Percentiles rank a stretch among this genome's conserved stretches.
Evolutionary conservation across 2,113 vertebrate genomes (phyloP).

Genomic region (Choloepus hoffmanni): DNA sequence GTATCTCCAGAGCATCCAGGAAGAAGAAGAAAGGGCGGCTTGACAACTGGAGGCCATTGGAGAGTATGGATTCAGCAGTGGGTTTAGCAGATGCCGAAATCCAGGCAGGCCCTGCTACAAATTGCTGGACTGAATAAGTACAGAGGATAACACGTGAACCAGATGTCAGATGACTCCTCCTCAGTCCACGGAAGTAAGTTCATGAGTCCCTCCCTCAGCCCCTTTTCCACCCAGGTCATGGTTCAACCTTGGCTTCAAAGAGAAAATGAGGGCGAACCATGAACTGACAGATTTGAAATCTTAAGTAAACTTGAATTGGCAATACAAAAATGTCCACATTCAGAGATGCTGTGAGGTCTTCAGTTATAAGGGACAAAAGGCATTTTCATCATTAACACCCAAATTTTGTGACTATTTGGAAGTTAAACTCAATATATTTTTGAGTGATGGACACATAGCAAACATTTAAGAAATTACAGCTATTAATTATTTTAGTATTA

Average conservation of each 20-base stretch:
- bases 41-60: not conserved
- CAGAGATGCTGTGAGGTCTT: not conserved
- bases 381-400: not conserved
- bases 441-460: not conserved
- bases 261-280: not conserved
- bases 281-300: not conserved
- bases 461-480: slow-evolving; percentile 42
- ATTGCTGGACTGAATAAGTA: not conserved
- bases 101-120: not conserved
- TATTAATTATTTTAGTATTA: not conserved
- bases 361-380: not conserved
- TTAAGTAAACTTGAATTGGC: slow-evolving; percentile 1
- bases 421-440: not conserved
- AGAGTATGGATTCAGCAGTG: not conserved
- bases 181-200: not conserved
- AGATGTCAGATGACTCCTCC: not conserved
- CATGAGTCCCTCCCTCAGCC: not conserved
- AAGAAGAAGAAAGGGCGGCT: not conserved
- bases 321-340: not conserved
- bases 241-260: not conserved
- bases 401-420: slow-evolving; percentile 37
- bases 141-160: not conserved
- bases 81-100: not conserved
- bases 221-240: not conserved
- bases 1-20: slow-evolving; percentile 15